Percentiles rank a stretch among this genome's conserved stretches.
These are phyloP conservation scores for Solenopsis fugax DNA, from an alignment of 1,140 invertebrate species.

Conservation along the genomic window DNA sequence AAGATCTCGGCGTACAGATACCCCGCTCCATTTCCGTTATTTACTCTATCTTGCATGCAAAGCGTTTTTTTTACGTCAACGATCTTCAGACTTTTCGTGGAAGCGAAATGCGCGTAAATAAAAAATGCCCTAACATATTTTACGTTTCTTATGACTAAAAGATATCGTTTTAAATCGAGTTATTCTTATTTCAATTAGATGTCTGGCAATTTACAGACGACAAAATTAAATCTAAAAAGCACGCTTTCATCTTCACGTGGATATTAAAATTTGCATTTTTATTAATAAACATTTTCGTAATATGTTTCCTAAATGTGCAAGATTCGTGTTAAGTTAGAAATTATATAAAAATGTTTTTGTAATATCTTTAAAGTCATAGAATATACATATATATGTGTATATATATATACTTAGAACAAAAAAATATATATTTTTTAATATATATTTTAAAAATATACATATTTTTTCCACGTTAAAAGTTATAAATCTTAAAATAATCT, in stretches of 20 bases:
- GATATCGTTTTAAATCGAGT: neutral
- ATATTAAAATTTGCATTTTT: neutral
- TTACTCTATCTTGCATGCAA: neutral
- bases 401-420: too few species aligned
- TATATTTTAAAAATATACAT: neutral
- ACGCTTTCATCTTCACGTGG: neutral
- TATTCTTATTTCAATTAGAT: neutral
- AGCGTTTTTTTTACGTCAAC: neutral
- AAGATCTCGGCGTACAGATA: neutral
- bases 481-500: neutral
- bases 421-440: too few species aligned
- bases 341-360: neutral
- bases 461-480: conserved; percentile 2
- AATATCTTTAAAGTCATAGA: neutral
- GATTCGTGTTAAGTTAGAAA: neutral
- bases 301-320: neutral
- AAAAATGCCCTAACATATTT: neutral
- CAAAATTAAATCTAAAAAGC: neutral
- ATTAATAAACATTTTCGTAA: neutral
- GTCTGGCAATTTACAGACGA: neutral
- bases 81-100: neutral
- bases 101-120: neutral
- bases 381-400: neutral
- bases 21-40: neutral
- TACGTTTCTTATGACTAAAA: neutral